phyloP scores from a whole-genome alignment of 2,113 vertebrate genomes.

The Grus americana region DNA sequence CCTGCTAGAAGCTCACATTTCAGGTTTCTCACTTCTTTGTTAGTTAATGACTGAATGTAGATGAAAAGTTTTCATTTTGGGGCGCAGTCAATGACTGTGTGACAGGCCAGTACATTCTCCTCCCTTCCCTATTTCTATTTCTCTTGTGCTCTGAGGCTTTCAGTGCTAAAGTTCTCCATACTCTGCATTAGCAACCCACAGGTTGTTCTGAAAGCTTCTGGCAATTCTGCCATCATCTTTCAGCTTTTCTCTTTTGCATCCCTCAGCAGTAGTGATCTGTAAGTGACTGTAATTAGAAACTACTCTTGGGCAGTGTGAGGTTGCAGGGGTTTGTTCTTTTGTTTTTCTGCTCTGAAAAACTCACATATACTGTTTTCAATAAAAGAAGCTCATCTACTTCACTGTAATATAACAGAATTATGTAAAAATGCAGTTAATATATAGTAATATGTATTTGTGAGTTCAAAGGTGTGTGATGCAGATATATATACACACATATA shows the following conservation, averaged over 20 bases:
- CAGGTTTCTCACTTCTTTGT: neutral
- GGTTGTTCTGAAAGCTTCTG: conserved; percentile 6
- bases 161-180: neutral
- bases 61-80: neutral
- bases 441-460: neutral
- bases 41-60: neutral
- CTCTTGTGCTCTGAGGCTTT: neutral
- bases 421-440: neutral
- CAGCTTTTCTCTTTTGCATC: neutral
- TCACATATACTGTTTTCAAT: neutral
- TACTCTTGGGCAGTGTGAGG: neutral
- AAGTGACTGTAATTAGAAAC: conserved; percentile 33
- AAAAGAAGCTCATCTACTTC: neutral
- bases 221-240: neutral
- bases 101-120: neutral
- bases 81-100: neutral
- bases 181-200: neutral
- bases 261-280: neutral
- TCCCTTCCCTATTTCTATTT: neutral
- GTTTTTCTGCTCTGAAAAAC: neutral
- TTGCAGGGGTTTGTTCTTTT: neutral
- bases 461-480: neutral
- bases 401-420: neutral
- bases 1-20: neutral
- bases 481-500: neutral